A percentile compares a stretch with the other conserved stretches of the same genome.
Conservation (phyloP, 2,888 invertebrate genomes). For the Micropterix aruncella region DNA sequence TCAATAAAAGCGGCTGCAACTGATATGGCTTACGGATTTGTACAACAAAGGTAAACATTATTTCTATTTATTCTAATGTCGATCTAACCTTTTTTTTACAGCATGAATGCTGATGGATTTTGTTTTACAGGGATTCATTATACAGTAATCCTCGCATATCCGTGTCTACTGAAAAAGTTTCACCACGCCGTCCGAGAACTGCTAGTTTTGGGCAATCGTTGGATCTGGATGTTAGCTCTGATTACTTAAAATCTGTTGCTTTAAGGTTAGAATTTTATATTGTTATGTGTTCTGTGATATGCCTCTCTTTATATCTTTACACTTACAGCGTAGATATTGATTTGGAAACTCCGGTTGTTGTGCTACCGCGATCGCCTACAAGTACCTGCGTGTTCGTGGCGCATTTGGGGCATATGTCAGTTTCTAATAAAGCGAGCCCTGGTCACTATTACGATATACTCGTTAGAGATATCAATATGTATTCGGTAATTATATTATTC, state of each 20-base stretch:
- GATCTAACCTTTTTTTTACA: neutral
- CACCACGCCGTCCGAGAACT: constrained; percentile 27
- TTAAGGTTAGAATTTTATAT: no score
- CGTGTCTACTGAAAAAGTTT: constrained; percentile 28
- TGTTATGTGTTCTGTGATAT: no score
- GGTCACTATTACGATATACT: constrained; percentile 49
- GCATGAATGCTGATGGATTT: neutral
- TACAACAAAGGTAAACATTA: constrained; percentile 44
- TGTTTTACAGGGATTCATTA: constrained; percentile 32
- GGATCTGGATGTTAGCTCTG: constrained; percentile 33
- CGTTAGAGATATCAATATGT: constrained; percentile 78
- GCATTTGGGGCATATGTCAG: constrained; percentile 79
- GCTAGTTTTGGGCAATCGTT: constrained; percentile 24
- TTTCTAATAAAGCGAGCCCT: constrained; percentile 27
- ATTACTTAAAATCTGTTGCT: constrained; percentile 20
- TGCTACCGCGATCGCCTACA: constrained; percentile 64
- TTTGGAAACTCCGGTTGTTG: constrained; percentile 83
- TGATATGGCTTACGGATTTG: constrained; percentile 84
- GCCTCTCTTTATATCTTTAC: no score
- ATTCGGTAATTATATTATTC: constrained; percentile 33
- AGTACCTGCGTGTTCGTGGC: constrained; percentile 80
- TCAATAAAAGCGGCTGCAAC: constrained; percentile 84
- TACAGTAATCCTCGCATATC: constrained; percentile 41
- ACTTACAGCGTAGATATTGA: constrained; percentile 54
- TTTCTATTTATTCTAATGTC: no score